A percentile compares a stretch with the other conserved stretches of the same genome.
These are phyloP conservation scores for Actinia tenebrosa DNA, from an alignment of 64 coral and sea anemone species.

Conservation along the genomic window DNA sequence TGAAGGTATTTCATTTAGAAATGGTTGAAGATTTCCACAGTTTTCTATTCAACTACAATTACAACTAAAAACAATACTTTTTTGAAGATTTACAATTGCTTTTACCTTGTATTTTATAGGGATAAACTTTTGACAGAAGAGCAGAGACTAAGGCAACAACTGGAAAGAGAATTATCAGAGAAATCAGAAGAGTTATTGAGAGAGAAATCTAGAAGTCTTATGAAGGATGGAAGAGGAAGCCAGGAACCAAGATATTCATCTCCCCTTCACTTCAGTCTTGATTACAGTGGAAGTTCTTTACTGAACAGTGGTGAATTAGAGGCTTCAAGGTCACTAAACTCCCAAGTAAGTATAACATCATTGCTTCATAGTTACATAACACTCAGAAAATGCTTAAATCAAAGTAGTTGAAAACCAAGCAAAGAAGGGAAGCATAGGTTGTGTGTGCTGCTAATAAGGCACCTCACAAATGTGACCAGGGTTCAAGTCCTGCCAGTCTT, in stretches of 20 bases:
- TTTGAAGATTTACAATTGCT: too few species aligned
- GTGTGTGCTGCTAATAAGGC: too few species aligned
- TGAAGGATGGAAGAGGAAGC: background rate
- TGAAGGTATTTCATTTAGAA: too few species aligned
- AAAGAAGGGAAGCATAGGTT: too few species aligned
- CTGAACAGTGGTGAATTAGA: conserved; percentile 32
- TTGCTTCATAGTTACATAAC: too few species aligned
- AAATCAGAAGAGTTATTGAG: conserved; percentile 48
- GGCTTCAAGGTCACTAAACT: conserved; percentile 22
- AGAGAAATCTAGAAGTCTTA: conserved; percentile 24
- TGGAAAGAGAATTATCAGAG: conserved; percentile 53
- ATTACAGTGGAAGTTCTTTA: conserved; percentile 7
- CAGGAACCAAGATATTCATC: conserved; percentile 18
- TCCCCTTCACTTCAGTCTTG: background rate
- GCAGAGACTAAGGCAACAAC: conserved; percentile 24
- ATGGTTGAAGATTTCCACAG: too few species aligned
- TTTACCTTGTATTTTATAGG: conserved; percentile 24
- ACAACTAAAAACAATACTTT: too few species aligned
- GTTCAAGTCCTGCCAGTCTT: too few species aligned
- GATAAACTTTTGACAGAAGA: conserved; percentile 40
- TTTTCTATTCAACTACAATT: too few species aligned
- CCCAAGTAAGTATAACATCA: conserved; percentile 18
- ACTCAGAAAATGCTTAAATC: too few species aligned
- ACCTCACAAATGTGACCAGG: too few species aligned
- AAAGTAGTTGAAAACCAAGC: too few species aligned